Percentiles rank a stretch among this genome's conserved stretches.
These are phyloP conservation scores for Malacoraja senta DNA, from an alignment of 2,797 vertebrate species.

Conservation along the genomic window DNA sequence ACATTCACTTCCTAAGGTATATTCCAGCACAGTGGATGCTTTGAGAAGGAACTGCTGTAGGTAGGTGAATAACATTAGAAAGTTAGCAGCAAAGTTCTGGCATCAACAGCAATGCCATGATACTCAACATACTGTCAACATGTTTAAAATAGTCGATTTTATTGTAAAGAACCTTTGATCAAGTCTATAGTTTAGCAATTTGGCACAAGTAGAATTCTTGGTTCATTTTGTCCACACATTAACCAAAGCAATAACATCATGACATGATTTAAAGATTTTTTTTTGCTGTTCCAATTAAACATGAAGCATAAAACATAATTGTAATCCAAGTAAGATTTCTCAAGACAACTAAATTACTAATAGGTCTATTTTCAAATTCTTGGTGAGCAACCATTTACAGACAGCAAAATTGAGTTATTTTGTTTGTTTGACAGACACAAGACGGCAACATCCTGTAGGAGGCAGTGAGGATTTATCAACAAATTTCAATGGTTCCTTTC, in stretches of 20 bases:
- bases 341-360: conserved; percentile 33
- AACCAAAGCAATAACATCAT: background rate
- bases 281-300: conserved; percentile 11
- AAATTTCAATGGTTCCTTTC: background rate
- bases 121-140: background rate
- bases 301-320: conserved; percentile 23
- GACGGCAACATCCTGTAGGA: conserved; percentile 44
- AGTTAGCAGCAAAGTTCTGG: background rate
- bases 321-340: conserved; percentile 37
- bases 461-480: conserved; percentile 44
- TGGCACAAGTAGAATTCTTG: background rate
- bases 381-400: background rate
- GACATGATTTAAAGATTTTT: background rate
- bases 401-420: conserved; percentile 32
- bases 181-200: background rate
- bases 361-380: conserved; percentile 30
- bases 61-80: background rate
- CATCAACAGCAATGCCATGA: background rate
- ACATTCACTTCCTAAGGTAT: background rate
- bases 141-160: background rate
- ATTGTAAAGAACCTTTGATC: background rate
- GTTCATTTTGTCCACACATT: background rate
- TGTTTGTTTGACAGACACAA: conserved; percentile 16
- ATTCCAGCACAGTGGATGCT: background rate
- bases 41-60: background rate